phyloP scores from a whole-genome alignment of 2,113 vertebrate genomes.

The Ramphastos sulfuratus region DNA sequence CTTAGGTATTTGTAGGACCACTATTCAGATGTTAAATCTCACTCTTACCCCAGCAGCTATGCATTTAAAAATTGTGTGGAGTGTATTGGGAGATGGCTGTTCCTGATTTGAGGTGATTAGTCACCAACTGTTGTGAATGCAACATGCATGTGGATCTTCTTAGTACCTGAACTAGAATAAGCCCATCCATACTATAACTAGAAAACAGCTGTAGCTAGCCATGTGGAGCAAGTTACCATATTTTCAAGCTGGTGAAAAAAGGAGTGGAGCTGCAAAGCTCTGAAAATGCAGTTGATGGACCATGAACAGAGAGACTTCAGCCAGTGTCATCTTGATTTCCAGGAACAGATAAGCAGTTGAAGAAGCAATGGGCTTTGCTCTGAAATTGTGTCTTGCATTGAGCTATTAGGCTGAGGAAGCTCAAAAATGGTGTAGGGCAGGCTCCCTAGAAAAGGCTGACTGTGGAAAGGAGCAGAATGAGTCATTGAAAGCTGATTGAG shows the following conservation, averaged over 20 bases:
- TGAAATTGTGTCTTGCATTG: neutral
- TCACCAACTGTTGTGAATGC: neutral
- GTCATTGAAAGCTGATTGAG: conserved; percentile 42
- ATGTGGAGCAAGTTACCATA: neutral
- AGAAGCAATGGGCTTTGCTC: neutral
- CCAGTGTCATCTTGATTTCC: neutral
- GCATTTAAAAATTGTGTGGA: neutral
- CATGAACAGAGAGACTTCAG: neutral
- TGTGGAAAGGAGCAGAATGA: conserved; percentile 29
- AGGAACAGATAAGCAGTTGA: neutral
- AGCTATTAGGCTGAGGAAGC: neutral
- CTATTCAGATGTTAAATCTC: neutral
- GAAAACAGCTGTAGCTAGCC: neutral
- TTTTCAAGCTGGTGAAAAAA: conserved; percentile 12
- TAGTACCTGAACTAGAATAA: conserved; percentile 8
- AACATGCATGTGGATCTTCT: neutral
- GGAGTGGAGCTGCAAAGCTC: neutral
- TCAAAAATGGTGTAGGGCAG: neutral
- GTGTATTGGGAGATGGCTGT: neutral
- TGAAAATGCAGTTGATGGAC: neutral
- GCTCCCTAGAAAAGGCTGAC: conserved; percentile 9
- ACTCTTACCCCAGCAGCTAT: neutral
- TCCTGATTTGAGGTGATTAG: conserved; percentile 10
- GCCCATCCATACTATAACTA: neutral
- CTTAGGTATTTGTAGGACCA: neutral